phyloP scores from a whole-genome alignment of 1,140 invertebrate genomes.

The Heliconius congener region DNA sequence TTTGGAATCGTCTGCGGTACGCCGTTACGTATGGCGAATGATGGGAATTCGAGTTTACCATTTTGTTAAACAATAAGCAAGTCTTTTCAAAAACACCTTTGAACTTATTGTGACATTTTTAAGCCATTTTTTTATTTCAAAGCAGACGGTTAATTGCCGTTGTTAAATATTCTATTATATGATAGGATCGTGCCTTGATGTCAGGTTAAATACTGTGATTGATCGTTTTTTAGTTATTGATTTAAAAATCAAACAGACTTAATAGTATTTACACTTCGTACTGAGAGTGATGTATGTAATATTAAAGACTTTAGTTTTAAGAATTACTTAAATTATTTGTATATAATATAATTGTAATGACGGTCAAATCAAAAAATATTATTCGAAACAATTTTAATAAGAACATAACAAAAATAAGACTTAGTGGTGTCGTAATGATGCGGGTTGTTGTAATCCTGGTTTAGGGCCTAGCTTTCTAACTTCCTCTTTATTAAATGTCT shows the following conservation, averaged over 20 bases:
- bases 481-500: no score
- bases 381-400: no score
- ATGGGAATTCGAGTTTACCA: constrained; percentile 42
- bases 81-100: constrained; percentile 16
- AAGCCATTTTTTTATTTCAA: constrained; percentile 34
- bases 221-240: constrained; percentile 59
- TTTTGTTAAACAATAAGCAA: constrained; percentile 18
- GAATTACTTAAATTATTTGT: no score
- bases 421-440: no score
- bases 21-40: constrained; percentile 43
- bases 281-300: background rate
- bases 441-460: no score
- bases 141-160: constrained; percentile 48
- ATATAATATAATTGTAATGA: no score
- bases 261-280: background rate
- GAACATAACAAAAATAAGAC: no score
- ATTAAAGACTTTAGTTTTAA: no score
- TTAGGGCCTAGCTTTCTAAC: no score
- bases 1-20: constrained; percentile 49
- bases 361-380: no score
- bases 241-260: constrained; percentile 43
- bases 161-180: constrained; percentile 72
- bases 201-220: constrained; percentile 68
- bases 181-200: constrained; percentile 67
- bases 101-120: constrained; percentile 28